Base-by-base conservation (phyloP, 2,888 invertebrate species). In the Nematopogon swammerdamellus region DNA sequence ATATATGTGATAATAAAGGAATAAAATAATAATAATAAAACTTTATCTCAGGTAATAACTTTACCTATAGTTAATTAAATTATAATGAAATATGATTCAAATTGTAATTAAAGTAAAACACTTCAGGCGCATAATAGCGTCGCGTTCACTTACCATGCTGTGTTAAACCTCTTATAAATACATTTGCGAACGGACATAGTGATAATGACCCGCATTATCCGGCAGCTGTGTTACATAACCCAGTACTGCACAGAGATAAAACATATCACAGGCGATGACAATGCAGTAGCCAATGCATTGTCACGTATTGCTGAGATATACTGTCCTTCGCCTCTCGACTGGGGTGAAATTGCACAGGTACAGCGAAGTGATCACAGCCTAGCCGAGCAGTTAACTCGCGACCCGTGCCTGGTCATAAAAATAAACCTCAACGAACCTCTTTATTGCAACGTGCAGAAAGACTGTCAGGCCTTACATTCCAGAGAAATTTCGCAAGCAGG, bases 211-310 rank as follows among this genome's bases (percentile, higher is more conserved):
- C 47, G 51, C 10, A 19, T 52, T 16, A 48, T 47, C 1, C 17
- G 53, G 11, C 48, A 54, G 3, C 43, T 56, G 45, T 2, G 16
- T 1, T 50, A 29, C 36, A 51, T 65, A 11, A 50, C 55, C 2
- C 58, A 65, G 50, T 67, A 63, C 50, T 57, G 60, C 1, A 62
- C 59, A 0, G 58, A 63, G 19, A 63, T 67, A 5, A 52, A 53
- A 3, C 57, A 67, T 49, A 54, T 65, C 4, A 36, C 51, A 2
- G 62, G 64, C 1, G 14, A 46, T 6, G 51, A 56, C n/a, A 63
- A 65, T 45, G 42, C 55, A 1, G 57, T 60, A 0, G 62, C 61
- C 1, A 64, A 63, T 51, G 51, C 58, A 3, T 51, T 63, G 25
- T 62, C 55, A 10, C 56, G 60, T 17, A 46, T 59, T 8, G 55